phyloP scores from a whole-genome alignment of 2,797 vertebrate genomes.

The Balearica regulorum region DNA sequence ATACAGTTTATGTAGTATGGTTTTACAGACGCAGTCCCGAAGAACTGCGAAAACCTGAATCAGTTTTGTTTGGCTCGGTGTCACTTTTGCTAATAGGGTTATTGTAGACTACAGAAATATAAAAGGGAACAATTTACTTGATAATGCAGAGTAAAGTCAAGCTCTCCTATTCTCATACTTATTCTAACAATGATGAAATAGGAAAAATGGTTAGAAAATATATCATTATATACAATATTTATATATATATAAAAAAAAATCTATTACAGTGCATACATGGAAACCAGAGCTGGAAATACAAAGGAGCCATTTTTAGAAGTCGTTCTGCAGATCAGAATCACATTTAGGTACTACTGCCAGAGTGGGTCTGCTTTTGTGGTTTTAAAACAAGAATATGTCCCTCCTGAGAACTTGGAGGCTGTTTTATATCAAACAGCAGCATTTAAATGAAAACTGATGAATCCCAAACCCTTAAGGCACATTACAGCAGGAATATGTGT shows the following conservation, averaged over 20 bases:
- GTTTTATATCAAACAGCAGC: background rate
- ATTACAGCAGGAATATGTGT: background rate
- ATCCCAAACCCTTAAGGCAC: background rate
- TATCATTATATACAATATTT: background rate
- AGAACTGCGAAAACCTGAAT: background rate
- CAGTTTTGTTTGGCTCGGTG: background rate
- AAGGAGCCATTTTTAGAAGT: constrained; percentile 44
- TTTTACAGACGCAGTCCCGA: background rate
- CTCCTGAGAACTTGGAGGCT: background rate
- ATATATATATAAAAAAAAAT: background rate
- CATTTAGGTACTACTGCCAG: constrained; percentile 11
- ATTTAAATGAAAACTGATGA: constrained; percentile 2
- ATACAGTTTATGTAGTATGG: background rate
- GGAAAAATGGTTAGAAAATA: background rate
- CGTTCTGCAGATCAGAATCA: constrained; percentile 41
- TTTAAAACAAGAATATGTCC: background rate
- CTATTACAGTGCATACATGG: background rate
- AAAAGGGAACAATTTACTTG: background rate
- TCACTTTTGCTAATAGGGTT: background rate
- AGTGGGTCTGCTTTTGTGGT: constrained; percentile 28
- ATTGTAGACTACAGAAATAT: background rate
- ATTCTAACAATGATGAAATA: background rate
- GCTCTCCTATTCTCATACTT: background rate
- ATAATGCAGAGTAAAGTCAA: background rate
- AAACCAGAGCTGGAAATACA: background rate